phyloP scores from a whole-genome alignment of 2,797 vertebrate species.

The Epinephelus coioides region DNA sequence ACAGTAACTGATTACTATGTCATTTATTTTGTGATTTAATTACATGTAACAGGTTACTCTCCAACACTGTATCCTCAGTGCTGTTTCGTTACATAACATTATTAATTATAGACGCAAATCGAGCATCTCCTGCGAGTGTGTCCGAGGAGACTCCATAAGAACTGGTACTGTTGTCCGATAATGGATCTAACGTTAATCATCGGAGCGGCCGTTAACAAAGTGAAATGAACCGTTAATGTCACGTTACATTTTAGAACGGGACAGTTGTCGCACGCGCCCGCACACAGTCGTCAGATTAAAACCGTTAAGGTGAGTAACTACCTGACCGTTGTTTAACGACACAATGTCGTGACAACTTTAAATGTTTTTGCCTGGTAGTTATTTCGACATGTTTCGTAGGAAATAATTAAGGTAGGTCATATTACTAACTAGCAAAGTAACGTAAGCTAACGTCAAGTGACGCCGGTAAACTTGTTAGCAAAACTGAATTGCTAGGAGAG shows the following conservation, averaged over 20 bases:
- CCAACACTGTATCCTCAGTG: too few relatives aligned
- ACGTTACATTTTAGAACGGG: neutral
- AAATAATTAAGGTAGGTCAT: neutral
- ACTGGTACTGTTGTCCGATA: neutral
- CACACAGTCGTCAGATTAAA: neutral
- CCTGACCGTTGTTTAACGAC: accelerated
- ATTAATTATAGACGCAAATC: neutral
- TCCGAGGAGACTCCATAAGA: too few relatives aligned
- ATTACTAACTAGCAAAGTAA: neutral
- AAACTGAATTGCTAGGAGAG: neutral
- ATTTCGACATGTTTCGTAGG: neutral
- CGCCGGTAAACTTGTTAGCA: neutral
- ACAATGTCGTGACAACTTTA: neutral
- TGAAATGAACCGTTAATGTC: constrained; percentile 5
- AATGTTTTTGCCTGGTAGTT: neutral
- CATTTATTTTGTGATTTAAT: too few relatives aligned
- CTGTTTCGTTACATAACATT: too few relatives aligned
- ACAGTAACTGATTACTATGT: too few relatives aligned
- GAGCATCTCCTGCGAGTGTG: neutral
- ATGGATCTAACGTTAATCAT: neutral
- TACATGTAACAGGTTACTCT: too few relatives aligned
- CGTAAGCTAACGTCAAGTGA: neutral
- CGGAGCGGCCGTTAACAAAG: neutral
- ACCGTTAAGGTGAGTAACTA: constrained; percentile 1
- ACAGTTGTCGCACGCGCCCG: neutral